Conservation (phyloP, 2,113 vertebrate species). For the Penelope pileata region DNA sequence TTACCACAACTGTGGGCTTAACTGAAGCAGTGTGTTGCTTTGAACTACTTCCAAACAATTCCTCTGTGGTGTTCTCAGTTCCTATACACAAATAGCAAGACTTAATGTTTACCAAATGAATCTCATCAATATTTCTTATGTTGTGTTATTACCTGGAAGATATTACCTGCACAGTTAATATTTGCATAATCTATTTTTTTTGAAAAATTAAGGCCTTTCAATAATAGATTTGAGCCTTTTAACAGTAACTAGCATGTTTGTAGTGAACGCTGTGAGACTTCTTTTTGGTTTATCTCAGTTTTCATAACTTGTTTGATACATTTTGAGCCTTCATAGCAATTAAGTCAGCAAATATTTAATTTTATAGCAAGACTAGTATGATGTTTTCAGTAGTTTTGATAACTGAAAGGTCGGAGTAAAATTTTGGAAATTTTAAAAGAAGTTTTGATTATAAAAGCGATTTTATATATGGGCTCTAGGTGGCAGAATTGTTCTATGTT, state of each 20-base stretch:
- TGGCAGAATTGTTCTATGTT: slow-evolving; percentile 73
- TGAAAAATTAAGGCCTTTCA: neutral
- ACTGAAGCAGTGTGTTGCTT: neutral
- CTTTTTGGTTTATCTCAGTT: neutral
- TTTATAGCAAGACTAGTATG: neutral
- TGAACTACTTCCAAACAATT: neutral
- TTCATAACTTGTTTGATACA: neutral
- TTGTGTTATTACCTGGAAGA: neutral
- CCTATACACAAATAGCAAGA: neutral
- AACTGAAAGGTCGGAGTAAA: neutral
- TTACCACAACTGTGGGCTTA: neutral
- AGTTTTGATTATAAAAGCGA: neutral
- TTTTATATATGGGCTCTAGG: slow-evolving; percentile 65
- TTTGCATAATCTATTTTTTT: neutral
- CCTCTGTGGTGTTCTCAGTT: neutral
- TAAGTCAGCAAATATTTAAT: neutral
- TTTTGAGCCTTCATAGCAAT: neutral
- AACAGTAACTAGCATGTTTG: neutral
- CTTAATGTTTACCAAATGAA: neutral
- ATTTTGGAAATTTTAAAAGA: neutral
- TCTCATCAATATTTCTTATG: neutral
- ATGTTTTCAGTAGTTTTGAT: neutral
- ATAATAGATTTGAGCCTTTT: neutral
- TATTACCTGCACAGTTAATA: neutral
- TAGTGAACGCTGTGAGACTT: neutral